Evolutionary conservation across 2,888 invertebrate species (phyloP).

Genomic region (Abrostola tripartita): DNA sequence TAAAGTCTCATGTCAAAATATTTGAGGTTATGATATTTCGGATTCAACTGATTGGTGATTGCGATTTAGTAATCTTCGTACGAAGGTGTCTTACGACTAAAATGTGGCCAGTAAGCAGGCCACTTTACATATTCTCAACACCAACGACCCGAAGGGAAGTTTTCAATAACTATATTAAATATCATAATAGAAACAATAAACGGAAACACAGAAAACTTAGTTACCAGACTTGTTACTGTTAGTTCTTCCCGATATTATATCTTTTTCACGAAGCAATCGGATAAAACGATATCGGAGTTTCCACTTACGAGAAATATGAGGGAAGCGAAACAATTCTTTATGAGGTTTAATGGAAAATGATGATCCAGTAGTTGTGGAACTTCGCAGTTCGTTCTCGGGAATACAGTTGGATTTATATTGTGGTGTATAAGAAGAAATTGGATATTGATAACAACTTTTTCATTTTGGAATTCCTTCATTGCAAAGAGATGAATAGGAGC

Average conservation of each 20-base stretch:
- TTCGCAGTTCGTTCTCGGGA: constrained; percentile 32
- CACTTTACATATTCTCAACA: background rate
- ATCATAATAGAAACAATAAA: constrained; percentile 26
- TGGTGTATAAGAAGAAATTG: constrained; percentile 7
- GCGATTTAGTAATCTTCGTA: no score
- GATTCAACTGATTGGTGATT: no score
- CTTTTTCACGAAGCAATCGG: constrained; percentile 23
- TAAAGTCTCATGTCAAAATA: no score
- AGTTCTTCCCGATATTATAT: constrained; percentile 38
- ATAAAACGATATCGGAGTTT: constrained; percentile 40
- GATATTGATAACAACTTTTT: constrained; percentile 4
- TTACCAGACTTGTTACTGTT: constrained; percentile 35
- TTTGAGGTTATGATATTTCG: no score
- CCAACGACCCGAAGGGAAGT: background rate
- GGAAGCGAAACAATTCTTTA: constrained; percentile 40
- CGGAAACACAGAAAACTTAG: constrained; percentile 39
- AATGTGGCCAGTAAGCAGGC: background rate
- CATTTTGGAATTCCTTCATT: background rate
- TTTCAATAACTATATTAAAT: constrained; percentile 5
- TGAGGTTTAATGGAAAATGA: constrained; percentile 49
- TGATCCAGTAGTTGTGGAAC: constrained; percentile 47
- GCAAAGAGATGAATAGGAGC: no score
- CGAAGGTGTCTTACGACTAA: no score
- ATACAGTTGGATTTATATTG: constrained; percentile 20
- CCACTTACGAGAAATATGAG: constrained; percentile 46